These are phyloP conservation scores for Syritta pipiens DNA, from an alignment of 2,888 invertebrate species.

Conservation along the genomic window DNA sequence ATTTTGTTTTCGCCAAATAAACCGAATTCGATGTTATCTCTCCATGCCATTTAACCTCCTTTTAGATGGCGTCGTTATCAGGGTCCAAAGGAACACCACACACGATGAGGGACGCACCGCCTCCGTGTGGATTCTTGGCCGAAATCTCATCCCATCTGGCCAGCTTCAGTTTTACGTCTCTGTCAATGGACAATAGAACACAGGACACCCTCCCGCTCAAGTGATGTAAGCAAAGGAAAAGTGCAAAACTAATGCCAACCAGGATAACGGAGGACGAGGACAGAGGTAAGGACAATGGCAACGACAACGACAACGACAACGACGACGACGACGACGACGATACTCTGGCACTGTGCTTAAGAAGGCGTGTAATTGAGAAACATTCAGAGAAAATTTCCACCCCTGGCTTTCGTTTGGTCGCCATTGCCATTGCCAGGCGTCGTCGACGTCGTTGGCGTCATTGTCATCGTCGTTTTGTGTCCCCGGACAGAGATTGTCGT, in stretches of 20 bases:
- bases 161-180: slow-evolving; percentile 1
- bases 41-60: slow-evolving; percentile 51
- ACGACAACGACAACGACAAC: slow-evolving; percentile 8
- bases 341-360: slow-evolving; percentile 78
- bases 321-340: slow-evolving; percentile 45
- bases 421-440: slow-evolving; percentile 30
- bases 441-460: neutral
- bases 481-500: slow-evolving; percentile 47
- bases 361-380: slow-evolving; percentile 80
- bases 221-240: slow-evolving; percentile 38
- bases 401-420: slow-evolving; percentile 47
- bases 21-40: slow-evolving; percentile 57
- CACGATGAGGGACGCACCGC: no score
- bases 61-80: slow-evolving; percentile 52
- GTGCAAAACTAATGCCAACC: slow-evolving; percentile 5
- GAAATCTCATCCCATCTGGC: no score
- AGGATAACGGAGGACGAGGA: neutral
- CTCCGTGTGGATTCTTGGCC: no score
- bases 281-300: slow-evolving; percentile 22
- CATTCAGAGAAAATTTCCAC: slow-evolving; percentile 80
- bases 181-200: slow-evolving; percentile 1
- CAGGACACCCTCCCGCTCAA: no score
- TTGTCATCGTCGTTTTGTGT: slow-evolving; percentile 20
- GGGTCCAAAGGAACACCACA: neutral
- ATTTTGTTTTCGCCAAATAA: slow-evolving; percentile 64